These are phyloP conservation scores for Acanthopagrus latus DNA, from an alignment of 2,797 vertebrate genomes.

Conservation along the genomic window DNA sequence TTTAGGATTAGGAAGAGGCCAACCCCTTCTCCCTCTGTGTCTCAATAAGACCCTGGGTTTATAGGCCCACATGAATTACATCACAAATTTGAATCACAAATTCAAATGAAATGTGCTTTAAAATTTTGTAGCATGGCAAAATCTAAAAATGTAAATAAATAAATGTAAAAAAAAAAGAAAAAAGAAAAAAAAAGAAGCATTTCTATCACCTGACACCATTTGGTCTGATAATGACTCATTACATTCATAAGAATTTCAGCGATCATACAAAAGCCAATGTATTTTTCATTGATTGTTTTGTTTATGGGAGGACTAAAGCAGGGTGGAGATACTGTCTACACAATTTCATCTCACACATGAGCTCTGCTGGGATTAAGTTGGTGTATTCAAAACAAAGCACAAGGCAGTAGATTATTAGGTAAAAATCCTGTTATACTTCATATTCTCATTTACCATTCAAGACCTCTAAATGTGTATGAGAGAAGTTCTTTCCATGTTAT, in stretches of 20 bases:
- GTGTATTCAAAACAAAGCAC: neutral
- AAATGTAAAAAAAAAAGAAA: no score
- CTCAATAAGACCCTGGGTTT: constrained; percentile 72
- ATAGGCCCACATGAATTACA: constrained; percentile 50
- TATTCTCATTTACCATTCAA: neutral
- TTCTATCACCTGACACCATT: neutral
- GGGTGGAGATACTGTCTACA: neutral
- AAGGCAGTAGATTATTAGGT: neutral
- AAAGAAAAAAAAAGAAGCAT: no score
- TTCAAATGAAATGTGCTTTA: neutral
- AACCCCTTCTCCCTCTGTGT: constrained; percentile 63
- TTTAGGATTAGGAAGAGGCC: constrained; percentile 70
- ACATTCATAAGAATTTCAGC: neutral
- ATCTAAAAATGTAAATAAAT: no score
- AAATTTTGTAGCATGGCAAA: neutral
- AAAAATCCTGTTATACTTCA: constrained; percentile 2
- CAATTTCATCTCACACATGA: constrained; percentile 31
- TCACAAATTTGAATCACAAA: constrained; percentile 26
- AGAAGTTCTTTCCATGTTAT: constrained; percentile 17
- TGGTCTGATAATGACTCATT: neutral
- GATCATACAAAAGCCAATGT: neutral
- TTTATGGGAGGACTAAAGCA: neutral
- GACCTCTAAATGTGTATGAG: neutral
- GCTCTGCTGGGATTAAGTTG: neutral
- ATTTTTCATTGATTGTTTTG: neutral